Conservation (phyloP, 2,888 invertebrate genomes). For the Strigamia crassipes region DNA sequence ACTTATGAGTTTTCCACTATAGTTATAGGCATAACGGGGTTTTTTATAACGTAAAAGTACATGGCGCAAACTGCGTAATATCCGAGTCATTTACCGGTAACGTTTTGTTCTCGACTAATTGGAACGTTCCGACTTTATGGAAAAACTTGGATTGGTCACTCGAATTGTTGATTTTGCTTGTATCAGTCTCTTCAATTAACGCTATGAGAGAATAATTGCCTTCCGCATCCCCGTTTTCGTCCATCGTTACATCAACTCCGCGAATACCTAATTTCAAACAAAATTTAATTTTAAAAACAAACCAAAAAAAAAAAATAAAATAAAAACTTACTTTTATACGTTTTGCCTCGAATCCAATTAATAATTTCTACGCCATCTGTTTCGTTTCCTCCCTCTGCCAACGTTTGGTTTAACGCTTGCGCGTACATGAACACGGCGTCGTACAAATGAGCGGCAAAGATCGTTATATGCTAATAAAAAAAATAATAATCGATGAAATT, state of each 20-base stretch:
- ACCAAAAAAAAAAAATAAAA: constrained; percentile 49
- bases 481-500: background rate
- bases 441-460: constrained; percentile 81
- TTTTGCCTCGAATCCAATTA: background rate
- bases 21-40: no score
- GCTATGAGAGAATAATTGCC: constrained; percentile 89
- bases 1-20: no score
- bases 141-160: background rate
- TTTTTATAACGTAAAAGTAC: no score
- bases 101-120: background rate
- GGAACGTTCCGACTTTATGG: constrained; percentile 45
- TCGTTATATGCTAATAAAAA: constrained; percentile 68
- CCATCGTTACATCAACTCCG: constrained; percentile 89
- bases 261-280: constrained; percentile 71
- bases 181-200: constrained; percentile 58
- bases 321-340: constrained; percentile 57
- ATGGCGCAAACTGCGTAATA: no score
- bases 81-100: constrained; percentile 51
- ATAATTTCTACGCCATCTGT: constrained; percentile 78
- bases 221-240: constrained; percentile 85
- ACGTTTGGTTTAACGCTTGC: constrained; percentile 74
- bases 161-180: background rate
- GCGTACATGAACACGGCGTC: constrained; percentile 89
- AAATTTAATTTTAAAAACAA: background rate
- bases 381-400: constrained; percentile 70